A percentile compares a stretch with the other conserved stretches of the same genome.
phyloP scores from a whole-genome alignment of 1,140 invertebrate species.

The Proales similis region DNA sequence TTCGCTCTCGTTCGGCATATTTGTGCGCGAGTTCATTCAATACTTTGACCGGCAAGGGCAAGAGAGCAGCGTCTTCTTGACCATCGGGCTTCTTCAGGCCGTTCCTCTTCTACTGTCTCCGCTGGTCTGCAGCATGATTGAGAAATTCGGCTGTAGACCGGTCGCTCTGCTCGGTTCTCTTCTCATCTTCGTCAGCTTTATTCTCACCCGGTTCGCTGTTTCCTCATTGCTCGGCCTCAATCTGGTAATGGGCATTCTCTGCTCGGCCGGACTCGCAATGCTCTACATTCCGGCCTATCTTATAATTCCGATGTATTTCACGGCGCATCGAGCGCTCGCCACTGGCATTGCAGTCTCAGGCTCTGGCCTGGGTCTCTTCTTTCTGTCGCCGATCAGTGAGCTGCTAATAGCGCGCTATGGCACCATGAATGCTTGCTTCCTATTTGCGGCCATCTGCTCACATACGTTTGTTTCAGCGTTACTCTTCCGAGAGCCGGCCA shows the following conservation, averaged over 20 bases:
- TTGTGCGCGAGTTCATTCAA: constrained; percentile 18
- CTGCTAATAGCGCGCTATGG: constrained; percentile 43
- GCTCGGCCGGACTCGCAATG: constrained; percentile 77
- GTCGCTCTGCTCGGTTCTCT: constrained; percentile 16
- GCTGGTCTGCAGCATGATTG: constrained; percentile 11
- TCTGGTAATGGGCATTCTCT: constrained; percentile 16
- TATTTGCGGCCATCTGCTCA: constrained; percentile 25
- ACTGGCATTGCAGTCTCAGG: constrained; percentile 68
- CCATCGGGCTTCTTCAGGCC: constrained; percentile 31
- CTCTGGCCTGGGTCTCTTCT: constrained; percentile 47
- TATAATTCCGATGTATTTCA: constrained; percentile 84
- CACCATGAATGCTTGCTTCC: constrained; percentile 10
- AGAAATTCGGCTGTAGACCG: constrained; percentile 32
- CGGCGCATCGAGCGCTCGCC: constrained; percentile 77
- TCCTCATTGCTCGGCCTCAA: not conserved
- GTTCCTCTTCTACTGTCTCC: constrained; percentile 18
- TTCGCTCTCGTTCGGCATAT: constrained; percentile 33
- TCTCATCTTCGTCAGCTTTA: constrained; percentile 24
- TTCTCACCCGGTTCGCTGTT: constrained; percentile 40
- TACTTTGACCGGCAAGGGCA: constrained; percentile 15
- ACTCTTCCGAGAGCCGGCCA: constrained; percentile 1
- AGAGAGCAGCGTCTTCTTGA: not conserved
- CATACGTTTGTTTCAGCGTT: constrained; percentile 27
- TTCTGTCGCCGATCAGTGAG: constrained; percentile 45
- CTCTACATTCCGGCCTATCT: constrained; percentile 84